Evolutionary conservation across 1,140 invertebrate genomes (phyloP).

Genomic region (Megalonaias nervosa): DNA sequence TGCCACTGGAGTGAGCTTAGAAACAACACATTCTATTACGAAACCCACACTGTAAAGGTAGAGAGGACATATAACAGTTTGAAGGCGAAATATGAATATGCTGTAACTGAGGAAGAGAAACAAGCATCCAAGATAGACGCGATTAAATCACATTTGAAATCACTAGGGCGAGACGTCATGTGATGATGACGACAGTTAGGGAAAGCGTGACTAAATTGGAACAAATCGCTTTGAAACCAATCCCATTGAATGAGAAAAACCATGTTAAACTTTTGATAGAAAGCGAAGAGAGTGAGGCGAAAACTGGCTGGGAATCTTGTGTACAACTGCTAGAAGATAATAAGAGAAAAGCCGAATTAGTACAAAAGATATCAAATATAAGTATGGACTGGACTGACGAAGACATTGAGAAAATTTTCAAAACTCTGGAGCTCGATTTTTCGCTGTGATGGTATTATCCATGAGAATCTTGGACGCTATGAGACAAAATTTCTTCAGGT

Average conservation of each 20-base stretch:
- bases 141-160: conserved; percentile 6
- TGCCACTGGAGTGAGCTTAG: conserved; percentile 36
- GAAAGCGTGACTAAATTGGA: conserved; percentile 9
- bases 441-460: too few species aligned
- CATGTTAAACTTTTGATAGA: conserved; percentile 38
- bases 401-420: too few species aligned
- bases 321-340: conserved; percentile 10
- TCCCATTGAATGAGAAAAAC: conserved; percentile 26
- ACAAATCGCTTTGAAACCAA: conserved; percentile 31
- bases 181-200: conserved; percentile 13
- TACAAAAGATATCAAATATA: neutral
- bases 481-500: too few species aligned
- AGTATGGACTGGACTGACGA: neutral
- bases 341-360: conserved; percentile 13
- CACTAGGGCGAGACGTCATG: conserved; percentile 1
- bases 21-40: conserved; percentile 28
- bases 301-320: conserved; percentile 26
- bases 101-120: neutral
- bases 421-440: too few species aligned
- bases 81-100: conserved; percentile 23
- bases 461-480: too few species aligned
- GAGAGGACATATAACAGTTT: conserved; percentile 26
- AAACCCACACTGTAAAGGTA: neutral
- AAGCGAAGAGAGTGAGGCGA: conserved; percentile 24
- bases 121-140: neutral